These are phyloP conservation scores for Pelagia noctiluca DNA, from an alignment of 30 jellyfish, hydroid and myxozoan genomes.

Conservation along the genomic window DNA sequence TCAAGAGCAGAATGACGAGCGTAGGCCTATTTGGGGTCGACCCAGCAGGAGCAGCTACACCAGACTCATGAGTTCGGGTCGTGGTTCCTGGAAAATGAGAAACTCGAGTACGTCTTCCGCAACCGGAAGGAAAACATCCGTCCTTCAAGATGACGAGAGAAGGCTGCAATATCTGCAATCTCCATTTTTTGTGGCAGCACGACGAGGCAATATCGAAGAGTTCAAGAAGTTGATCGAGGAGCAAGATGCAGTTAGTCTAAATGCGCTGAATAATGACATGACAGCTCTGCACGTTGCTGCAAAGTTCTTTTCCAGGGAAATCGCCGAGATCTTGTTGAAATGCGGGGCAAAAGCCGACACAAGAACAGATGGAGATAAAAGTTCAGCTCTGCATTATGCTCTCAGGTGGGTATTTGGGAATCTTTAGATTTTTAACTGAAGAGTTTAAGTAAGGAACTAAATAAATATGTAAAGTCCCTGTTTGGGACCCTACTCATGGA, in stretches of 20 bases:
- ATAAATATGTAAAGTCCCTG: no score
- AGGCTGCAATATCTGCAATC: no score
- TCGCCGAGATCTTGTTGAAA: conserved; percentile 12
- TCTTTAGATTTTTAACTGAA: no score
- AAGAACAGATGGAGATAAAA: conserved; percentile 7
- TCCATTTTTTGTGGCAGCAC: conserved; percentile 54
- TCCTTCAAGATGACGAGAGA: no score
- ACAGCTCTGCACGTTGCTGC: conserved; percentile 55
- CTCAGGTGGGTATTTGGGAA: conserved; percentile 35
- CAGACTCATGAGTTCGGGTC: not conserved
- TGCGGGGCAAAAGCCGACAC: conserved; percentile 28
- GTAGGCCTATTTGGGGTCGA: not conserved
- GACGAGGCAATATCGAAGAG: conserved; percentile 22
- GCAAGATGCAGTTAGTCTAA: conserved; percentile 11
- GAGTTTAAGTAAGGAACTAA: no score
- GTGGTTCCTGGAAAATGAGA: not conserved
- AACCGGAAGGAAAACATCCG: not conserved
- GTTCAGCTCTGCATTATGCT: conserved; percentile 50
- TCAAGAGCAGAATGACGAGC: not conserved
- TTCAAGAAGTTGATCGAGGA: conserved; percentile 6
- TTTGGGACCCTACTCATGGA: no score
- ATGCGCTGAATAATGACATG: conserved; percentile 31
- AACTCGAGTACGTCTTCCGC: not conserved
- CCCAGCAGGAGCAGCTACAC: not conserved
- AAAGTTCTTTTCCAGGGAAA: conserved; percentile 18